Percentiles rank a stretch among this genome's conserved stretches.
phyloP scores from a whole-genome alignment of 2,113 vertebrate species.

The Morone chrysops region DNA sequence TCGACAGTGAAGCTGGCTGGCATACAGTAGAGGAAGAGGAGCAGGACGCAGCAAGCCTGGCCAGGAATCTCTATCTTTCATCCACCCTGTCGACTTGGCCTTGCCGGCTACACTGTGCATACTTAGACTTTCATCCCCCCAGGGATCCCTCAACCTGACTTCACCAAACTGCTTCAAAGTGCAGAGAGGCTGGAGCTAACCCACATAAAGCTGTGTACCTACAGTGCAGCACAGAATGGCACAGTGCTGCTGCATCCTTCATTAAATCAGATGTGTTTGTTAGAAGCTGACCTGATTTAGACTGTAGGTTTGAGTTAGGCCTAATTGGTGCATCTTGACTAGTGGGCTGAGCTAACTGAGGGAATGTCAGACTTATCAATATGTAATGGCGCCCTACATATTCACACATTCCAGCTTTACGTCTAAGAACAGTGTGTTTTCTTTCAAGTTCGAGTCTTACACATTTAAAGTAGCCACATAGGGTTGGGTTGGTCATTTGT shows the following conservation, averaged over 20 bases:
- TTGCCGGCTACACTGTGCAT: constrained; percentile 48
- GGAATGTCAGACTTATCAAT: constrained; percentile 73
- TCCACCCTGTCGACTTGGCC: constrained; percentile 45
- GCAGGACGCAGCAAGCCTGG: not conserved
- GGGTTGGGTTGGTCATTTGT: not conserved
- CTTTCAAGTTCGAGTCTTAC: not conserved
- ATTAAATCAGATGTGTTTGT: constrained; percentile 69
- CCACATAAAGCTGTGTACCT: constrained; percentile 72
- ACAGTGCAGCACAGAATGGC: constrained; percentile 49
- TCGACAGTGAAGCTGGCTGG: constrained; percentile 29
- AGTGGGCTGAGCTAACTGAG: constrained; percentile 53
- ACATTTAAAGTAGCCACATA: not conserved
- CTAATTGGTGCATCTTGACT: constrained; percentile 70
- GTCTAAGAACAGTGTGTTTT: not conserved
- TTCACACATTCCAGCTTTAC: constrained; percentile 29
- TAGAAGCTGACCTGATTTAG: constrained; percentile 74
- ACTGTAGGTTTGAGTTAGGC: constrained; percentile 61
- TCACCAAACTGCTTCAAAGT: constrained; percentile 76
- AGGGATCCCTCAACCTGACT: constrained; percentile 73
- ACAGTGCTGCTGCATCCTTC: constrained; percentile 61
- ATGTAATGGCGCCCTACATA: constrained; percentile 74
- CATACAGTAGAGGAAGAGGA: constrained; percentile 9
- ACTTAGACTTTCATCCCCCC: constrained; percentile 53
- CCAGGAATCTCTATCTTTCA: constrained; percentile 48
- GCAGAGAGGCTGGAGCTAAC: constrained; percentile 69